These are phyloP conservation scores for Cyanistes caeruleus DNA, from an alignment of 2,113 vertebrate species.

Conservation along the genomic window DNA sequence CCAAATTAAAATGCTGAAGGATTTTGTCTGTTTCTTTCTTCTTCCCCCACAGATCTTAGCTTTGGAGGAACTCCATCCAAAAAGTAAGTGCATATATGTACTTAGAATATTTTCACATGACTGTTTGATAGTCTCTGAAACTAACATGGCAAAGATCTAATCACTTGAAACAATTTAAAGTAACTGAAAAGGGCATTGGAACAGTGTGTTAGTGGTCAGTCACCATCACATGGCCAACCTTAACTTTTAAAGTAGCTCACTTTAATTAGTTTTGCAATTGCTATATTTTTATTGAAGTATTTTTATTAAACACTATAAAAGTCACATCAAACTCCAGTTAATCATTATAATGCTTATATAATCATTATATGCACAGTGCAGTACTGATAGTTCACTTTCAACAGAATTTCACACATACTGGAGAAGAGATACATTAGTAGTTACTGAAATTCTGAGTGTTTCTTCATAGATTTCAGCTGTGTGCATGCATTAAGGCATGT, in stretches of 20 bases:
- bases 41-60: slow-evolving; percentile 80
- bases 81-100: slow-evolving; percentile 78
- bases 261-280: neutral
- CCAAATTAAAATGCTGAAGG: neutral
- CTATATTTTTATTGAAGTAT: neutral
- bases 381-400: neutral
- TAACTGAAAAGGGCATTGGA: neutral
- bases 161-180: neutral
- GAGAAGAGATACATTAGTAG: neutral
- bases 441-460: neutral
- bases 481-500: neutral
- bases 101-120: neutral
- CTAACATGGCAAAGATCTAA: neutral
- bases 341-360: neutral
- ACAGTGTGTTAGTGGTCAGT: neutral
- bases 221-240: fast-evolving
- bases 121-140: neutral
- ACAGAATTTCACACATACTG: neutral
- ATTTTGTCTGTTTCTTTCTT: neutral
- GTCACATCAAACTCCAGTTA: neutral
- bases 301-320: neutral
- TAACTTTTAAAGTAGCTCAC: neutral
- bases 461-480: neutral
- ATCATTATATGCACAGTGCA: neutral
- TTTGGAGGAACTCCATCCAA: slow-evolving; percentile 86